These are phyloP conservation scores for Drosophila persimilis DNA, from an alignment of 1,140 invertebrate species.

Conservation along the genomic window DNA sequence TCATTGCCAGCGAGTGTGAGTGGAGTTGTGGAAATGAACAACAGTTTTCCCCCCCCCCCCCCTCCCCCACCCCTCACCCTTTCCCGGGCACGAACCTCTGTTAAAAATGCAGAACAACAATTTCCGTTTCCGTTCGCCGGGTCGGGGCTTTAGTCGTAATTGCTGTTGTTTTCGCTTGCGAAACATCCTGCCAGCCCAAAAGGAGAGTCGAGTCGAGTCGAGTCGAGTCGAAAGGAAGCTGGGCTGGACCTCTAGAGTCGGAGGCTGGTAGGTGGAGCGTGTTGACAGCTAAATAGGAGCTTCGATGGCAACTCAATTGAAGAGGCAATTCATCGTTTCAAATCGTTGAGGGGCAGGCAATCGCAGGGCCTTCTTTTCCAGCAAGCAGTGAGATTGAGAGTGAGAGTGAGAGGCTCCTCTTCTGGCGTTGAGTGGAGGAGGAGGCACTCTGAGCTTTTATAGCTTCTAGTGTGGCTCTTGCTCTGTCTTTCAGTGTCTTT, in stretches of 20 bases:
- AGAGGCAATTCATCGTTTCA: constrained; percentile 20
- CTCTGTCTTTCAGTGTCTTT: no score
- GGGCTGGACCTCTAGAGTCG: no score
- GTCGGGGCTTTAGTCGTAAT: constrained; percentile 49
- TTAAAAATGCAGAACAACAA: constrained; percentile 80
- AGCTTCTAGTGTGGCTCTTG: no score
- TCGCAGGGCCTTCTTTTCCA: no score
- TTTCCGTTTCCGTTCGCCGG: constrained; percentile 72
- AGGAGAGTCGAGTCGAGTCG: neutral
- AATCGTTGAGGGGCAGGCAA: no score
- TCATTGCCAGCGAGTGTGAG: constrained; percentile 53
- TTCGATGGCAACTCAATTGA: constrained; percentile 50
- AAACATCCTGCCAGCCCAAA: constrained; percentile 29
- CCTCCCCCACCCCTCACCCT: no score
- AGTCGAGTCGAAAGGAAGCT: neutral
- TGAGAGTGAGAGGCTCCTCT: no score
- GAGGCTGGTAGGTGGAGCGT: constrained; percentile 13
- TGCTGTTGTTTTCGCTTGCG: constrained; percentile 58
- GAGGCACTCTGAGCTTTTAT: no score
- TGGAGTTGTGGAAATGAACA: neutral
- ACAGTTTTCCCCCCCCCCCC: no score
- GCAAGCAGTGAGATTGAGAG: no score
- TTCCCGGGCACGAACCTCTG: constrained; percentile 41
- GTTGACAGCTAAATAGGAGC: constrained; percentile 16
- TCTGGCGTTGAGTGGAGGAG: no score